Percentiles rank a stretch among this genome's conserved stretches.
These are phyloP conservation scores for Craterocephalus amniculus DNA, from an alignment of 2,797 vertebrate genomes.

Conservation along the genomic window DNA sequence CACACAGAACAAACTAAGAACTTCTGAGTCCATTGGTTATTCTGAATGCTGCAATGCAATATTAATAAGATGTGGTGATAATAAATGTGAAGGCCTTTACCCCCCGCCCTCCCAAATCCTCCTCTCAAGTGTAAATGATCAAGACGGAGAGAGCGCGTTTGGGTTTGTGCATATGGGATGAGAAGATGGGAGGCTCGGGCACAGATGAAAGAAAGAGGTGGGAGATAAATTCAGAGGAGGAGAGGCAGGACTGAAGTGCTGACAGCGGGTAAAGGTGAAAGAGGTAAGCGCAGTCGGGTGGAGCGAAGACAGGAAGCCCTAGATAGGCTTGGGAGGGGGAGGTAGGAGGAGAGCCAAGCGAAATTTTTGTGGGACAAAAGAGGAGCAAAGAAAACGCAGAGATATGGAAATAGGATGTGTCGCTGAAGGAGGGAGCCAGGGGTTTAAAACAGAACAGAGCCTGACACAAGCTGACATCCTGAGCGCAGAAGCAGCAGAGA, in stretches of 20 bases:
- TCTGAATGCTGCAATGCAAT: slow-evolving; percentile 9
- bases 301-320: slow-evolving; percentile 18
- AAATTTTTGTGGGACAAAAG: slow-evolving; percentile 37
- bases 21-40: slow-evolving; percentile 34
- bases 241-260: slow-evolving; percentile 61
- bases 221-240: slow-evolving; percentile 50
- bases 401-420: slow-evolving; percentile 75
- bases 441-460: slow-evolving; percentile 66
- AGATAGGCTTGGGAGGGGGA: slow-evolving; percentile 63
- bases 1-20: slow-evolving; percentile 19
- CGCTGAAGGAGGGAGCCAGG: slow-evolving; percentile 61
- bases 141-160: slow-evolving; percentile 18
- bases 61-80: slow-evolving; percentile 21
- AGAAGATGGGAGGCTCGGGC: slow-evolving; percentile 48
- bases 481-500: slow-evolving; percentile 51
- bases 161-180: slow-evolving; percentile 29
- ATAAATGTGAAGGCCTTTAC: slow-evolving; percentile 4
- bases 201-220: slow-evolving; percentile 46
- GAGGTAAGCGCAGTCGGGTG: slow-evolving; percentile 51
- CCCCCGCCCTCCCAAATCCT: background rate
- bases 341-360: slow-evolving; percentile 38
- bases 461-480: slow-evolving; percentile 72
- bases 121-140: slow-evolving; percentile 31
- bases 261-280: slow-evolving; percentile 72
- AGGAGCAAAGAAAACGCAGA: slow-evolving; percentile 44